Base-by-base conservation (phyloP, 1,140 invertebrate genomes). In the Dinoponera quadriceps region DNA sequence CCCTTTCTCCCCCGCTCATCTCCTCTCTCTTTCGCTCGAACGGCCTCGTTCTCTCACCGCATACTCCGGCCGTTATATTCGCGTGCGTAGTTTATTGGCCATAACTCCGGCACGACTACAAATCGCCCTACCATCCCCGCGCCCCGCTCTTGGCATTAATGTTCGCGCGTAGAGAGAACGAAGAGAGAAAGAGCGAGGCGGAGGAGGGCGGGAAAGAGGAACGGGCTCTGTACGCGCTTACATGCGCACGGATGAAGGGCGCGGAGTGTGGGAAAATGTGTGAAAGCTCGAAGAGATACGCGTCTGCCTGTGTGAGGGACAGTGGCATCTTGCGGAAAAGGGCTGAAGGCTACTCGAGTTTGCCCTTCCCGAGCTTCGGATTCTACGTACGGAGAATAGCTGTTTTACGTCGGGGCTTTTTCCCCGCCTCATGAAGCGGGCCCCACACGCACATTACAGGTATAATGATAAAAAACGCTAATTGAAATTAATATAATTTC, bases 41-140 rank as follows among this genome's bases (percentile, higher is more conserved):
- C 9, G 16, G 38, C 25, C 54, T 20, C 74, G 62, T 74, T 73
- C 27, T 59, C 80, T 57, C 65, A 18, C 74, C 62, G n/a, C 72
- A 57, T 33, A 81, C 88, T 88, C 84, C 78, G 86, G 84, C 82
- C 85, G 89, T 85, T 92, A 90, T 89, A 92, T 90, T 93, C 91
- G 91, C 90, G 90, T 92, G 91, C 90, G 91, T 93, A 90, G 86
- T 93, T 93, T 93, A 93, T 93, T 93, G 91, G 88, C 91, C 90
- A 93, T 94, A 93, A 94, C 91, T 93, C 91, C 84, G 87, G 85
- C 78, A 82, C 83, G 85, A 90, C 92, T 93, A 93, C 92, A 93
- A 93, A 93, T 93, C 91, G 92, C 88, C 87, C 48, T 44, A 14
- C 33, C 22, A 11, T 18, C 85, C 85, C 16, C 29, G 48, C 22